These are phyloP conservation scores for Apostichopus leukothele DNA, from an alignment of 53 echinoderm and acorn worm species.

Conservation along the genomic window DNA sequence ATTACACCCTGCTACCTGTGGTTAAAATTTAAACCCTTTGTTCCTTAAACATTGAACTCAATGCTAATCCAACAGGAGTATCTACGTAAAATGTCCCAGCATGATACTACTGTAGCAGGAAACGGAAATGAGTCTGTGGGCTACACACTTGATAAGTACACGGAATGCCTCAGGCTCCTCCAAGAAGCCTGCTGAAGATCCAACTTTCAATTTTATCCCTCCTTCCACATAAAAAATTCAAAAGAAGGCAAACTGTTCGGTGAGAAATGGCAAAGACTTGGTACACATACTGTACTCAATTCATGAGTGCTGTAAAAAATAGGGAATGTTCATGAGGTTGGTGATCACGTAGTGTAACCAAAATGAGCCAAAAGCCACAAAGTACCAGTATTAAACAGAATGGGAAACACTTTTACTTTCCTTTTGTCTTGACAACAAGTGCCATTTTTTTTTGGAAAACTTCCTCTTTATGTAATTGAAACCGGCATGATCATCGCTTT, in stretches of 20 bases:
- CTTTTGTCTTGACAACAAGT: not conserved
- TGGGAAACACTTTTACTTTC: not conserved
- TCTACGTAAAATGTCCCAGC: slow-evolving; percentile 16
- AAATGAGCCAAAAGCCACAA: not conserved
- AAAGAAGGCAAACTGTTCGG: not conserved
- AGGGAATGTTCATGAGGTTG: not conserved
- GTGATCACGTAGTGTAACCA: not conserved
- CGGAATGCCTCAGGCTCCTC: not conserved
- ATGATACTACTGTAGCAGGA: not conserved
- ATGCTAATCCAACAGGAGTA: not conserved
- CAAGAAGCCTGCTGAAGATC: not conserved
- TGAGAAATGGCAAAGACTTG: not conserved
- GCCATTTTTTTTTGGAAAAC: not conserved
- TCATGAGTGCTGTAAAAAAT: too few relatives aligned
- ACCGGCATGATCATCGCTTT: not conserved
- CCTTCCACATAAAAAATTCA: not conserved
- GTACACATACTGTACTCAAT: not conserved
- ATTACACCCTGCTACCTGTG: not conserved
- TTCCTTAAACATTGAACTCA: not conserved
- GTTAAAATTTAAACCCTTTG: not conserved
- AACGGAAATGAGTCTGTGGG: slow-evolving; percentile 1
- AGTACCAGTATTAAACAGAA: not conserved
- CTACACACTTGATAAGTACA: not conserved
- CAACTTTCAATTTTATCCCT: not conserved
- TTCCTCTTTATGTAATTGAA: not conserved